These are phyloP conservation scores for Actenoides hombroni DNA, from an alignment of 2,113 vertebrate genomes.

Conservation along the genomic window DNA sequence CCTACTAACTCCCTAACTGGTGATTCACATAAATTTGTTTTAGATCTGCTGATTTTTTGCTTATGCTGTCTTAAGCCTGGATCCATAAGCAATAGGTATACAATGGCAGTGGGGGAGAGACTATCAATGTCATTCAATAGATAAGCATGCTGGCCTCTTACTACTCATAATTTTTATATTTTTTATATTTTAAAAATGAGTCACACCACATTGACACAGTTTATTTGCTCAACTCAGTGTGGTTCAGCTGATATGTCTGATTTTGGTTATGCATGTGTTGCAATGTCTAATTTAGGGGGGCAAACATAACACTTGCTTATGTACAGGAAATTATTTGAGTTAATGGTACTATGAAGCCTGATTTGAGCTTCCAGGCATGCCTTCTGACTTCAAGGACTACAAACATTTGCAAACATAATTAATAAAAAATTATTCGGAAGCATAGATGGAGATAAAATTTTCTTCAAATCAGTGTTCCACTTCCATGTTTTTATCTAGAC, in stretches of 20 bases:
- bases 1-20: background rate
- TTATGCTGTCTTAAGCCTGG: background rate
- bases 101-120: fast-evolving
- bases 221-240: background rate
- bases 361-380: background rate
- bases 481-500: background rate
- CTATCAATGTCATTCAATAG: background rate
- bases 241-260: background rate
- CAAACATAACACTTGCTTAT: background rate
- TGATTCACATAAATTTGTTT: background rate
- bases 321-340: background rate
- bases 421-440: background rate
- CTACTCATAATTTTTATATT: background rate
- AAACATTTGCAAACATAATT: background rate
- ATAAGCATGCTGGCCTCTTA: background rate
- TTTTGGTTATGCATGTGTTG: background rate
- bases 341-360: background rate
- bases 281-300: background rate
- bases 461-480: background rate
- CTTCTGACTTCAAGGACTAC: background rate
- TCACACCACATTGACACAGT: background rate
- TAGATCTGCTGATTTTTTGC: background rate
- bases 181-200: background rate
- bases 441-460: background rate
- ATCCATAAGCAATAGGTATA: background rate